Percentiles rank a stretch among this genome's conserved stretches.
These are phyloP conservation scores for Epiblema foenella DNA, from an alignment of 2,888 invertebrate species.

Conservation along the genomic window DNA sequence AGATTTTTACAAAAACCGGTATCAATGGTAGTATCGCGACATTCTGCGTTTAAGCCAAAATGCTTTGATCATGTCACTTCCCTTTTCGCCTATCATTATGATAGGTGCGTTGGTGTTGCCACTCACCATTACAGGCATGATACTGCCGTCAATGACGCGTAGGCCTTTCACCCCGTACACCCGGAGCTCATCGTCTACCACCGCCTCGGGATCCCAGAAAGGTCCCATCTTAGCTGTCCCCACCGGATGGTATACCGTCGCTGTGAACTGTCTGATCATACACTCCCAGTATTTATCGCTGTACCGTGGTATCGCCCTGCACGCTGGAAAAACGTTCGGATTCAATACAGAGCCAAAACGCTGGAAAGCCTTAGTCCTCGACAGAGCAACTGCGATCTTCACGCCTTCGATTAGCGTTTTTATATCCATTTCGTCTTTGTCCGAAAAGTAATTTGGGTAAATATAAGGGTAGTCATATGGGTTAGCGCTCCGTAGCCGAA, in stretches of 20 bases:
- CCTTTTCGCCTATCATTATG: slow-evolving; percentile 96
- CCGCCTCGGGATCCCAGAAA: slow-evolving; percentile 92
- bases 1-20: neutral
- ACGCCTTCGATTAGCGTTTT: slow-evolving; percentile 93
- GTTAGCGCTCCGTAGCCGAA: slow-evolving; percentile 92
- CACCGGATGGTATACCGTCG: slow-evolving; percentile 94
- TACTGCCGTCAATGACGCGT: slow-evolving; percentile 93
- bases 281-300: slow-evolving; percentile 94
- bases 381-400: slow-evolving; percentile 92
- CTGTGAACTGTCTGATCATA: slow-evolving; percentile 92
- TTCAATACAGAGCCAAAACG: slow-evolving; percentile 89
- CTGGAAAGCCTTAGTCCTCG: slow-evolving; percentile 90
- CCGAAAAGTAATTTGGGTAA: slow-evolving; percentile 95
- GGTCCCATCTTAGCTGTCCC: slow-evolving; percentile 97
- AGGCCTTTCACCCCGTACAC: slow-evolving; percentile 92
- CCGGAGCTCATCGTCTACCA: slow-evolving; percentile 91
- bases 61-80: slow-evolving; percentile 94
- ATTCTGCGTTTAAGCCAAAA: slow-evolving; percentile 88
- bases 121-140: slow-evolving; percentile 94
- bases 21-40: slow-evolving; percentile 67
- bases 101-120: slow-evolving; percentile 94
- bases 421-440: slow-evolving; percentile 89
- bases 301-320: slow-evolving; percentile 87
- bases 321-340: slow-evolving; percentile 90
- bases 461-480: slow-evolving; percentile 96